These are phyloP conservation scores for Anoplius nigerrimus DNA, from an alignment of 2,888 invertebrate genomes.

Conservation along the genomic window DNA sequence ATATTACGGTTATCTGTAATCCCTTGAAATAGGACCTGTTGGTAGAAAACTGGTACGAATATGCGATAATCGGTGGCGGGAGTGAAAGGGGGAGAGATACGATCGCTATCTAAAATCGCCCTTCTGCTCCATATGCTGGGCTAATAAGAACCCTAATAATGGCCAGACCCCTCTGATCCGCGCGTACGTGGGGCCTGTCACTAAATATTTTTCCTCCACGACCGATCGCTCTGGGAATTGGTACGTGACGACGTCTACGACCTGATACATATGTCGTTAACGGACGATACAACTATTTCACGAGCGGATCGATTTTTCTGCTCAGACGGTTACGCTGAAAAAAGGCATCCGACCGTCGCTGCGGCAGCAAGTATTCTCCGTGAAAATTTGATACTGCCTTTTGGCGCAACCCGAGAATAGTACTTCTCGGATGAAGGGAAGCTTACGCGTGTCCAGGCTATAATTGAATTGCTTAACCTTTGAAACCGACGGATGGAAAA, in stretches of 20 bases:
- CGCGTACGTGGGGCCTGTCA: constrained; percentile 64
- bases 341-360: too few relatives aligned
- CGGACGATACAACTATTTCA: background rate
- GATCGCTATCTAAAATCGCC: constrained; percentile 69
- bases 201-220: constrained; percentile 72
- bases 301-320: background rate
- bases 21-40: constrained; percentile 74
- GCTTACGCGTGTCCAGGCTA: too few relatives aligned
- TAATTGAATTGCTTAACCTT: too few relatives aligned
- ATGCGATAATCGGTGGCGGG: constrained; percentile 37
- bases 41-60: constrained; percentile 61
- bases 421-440: too few relatives aligned
- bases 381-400: too few relatives aligned
- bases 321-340: too few relatives aligned
- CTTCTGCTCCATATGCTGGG: constrained; percentile 73
- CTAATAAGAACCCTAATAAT: constrained; percentile 73
- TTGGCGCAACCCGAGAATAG: too few relatives aligned
- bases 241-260: constrained; percentile 40
- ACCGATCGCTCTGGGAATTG: constrained; percentile 63
- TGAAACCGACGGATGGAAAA: too few relatives aligned
- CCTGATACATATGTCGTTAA: constrained; percentile 24
- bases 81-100: constrained; percentile 30
- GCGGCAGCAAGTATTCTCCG: too few relatives aligned
- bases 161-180: constrained; percentile 54
- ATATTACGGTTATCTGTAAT: constrained; percentile 62